These are phyloP conservation scores for Gonioctena quinquepunctata DNA, from an alignment of 1,140 invertebrate genomes.

Conservation along the genomic window DNA sequence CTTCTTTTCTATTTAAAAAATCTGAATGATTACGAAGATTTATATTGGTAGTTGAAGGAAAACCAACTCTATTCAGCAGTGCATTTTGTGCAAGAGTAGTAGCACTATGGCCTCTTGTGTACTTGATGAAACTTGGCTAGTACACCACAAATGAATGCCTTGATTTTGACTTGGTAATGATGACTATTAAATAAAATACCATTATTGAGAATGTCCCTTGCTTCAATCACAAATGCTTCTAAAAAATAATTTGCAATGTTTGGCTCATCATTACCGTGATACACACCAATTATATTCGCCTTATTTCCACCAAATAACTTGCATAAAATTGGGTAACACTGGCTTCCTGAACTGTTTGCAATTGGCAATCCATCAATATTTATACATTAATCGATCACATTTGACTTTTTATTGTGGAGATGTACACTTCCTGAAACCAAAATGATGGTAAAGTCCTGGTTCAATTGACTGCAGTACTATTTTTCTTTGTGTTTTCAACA, in stretches of 20 bases:
- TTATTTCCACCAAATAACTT: background rate
- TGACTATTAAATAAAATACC: background rate
- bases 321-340: background rate
- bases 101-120: background rate
- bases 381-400: background rate
- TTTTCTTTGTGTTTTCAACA: background rate
- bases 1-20: background rate
- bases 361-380: conserved; percentile 2
- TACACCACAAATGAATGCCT: background rate
- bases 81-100: background rate
- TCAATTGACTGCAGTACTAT: background rate
- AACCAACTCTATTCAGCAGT: background rate
- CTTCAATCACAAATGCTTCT: background rate
- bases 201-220: background rate
- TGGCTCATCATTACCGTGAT: background rate
- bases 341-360: background rate
- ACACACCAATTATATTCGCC: background rate
- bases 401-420: too few species aligned
- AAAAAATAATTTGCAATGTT: background rate
- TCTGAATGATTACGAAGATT: background rate
- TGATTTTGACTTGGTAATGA: background rate
- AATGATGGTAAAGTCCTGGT: background rate
- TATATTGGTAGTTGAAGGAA: background rate
- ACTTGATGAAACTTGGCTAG: background rate
- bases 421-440: too few species aligned